phyloP scores from a whole-genome alignment of 2,113 vertebrate species.

The Colius striatus region DNA sequence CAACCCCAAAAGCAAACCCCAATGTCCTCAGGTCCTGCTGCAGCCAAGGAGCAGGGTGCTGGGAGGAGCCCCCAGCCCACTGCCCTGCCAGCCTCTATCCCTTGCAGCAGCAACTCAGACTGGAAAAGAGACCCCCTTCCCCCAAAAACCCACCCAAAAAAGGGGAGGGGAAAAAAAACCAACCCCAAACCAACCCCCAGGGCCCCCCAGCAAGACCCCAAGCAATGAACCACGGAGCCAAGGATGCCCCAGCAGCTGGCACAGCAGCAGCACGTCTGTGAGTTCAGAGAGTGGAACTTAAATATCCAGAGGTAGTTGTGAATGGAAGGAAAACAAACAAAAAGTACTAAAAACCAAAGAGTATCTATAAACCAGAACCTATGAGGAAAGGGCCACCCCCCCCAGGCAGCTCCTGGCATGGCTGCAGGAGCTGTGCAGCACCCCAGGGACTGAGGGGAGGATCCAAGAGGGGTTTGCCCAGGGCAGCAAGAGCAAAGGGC shows the following conservation, averaged over 20 bases:
- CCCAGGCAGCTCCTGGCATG: neutral
- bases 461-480: neutral
- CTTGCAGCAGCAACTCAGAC: conserved; percentile 47
- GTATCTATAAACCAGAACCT: neutral
- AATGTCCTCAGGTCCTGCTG: conserved; percentile 19
- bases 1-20: neutral
- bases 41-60: neutral
- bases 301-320: conserved; percentile 86
- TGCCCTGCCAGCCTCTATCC: neutral
- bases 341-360: neutral
- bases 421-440: neutral
- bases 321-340: conserved; percentile 61
- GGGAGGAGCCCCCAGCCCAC: neutral
- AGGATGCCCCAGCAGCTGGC: neutral
- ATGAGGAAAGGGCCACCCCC: neutral
- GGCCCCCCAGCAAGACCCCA: neutral
- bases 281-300: conserved; percentile 75
- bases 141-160: neutral
- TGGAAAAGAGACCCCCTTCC: neutral
- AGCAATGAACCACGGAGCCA: conserved; percentile 7
- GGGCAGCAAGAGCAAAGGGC: neutral
- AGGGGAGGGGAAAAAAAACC: neutral
- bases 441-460: neutral
- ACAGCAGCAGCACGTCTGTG: conserved; percentile 69
- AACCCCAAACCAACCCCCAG: neutral